Evolutionary conservation across 2,888 invertebrate genomes (phyloP).

Genomic region (Calliphora vomitoria): DNA sequence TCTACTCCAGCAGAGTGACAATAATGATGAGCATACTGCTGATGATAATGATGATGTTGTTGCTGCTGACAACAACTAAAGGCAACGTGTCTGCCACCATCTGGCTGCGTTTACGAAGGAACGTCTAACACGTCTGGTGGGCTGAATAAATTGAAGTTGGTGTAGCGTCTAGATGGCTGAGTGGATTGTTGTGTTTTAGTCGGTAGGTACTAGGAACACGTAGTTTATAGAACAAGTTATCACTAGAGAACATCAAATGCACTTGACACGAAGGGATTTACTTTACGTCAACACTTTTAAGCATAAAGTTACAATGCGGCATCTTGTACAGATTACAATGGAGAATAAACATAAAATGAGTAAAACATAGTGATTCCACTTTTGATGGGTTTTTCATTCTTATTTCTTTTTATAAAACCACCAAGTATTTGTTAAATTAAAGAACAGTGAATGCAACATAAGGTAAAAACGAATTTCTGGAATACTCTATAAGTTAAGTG

Average conservation of each 20-base stretch:
- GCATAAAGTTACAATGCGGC: slow-evolving; percentile 62
- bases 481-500: background rate
- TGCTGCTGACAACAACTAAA: slow-evolving; percentile 36
- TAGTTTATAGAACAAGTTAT: slow-evolving; percentile 52
- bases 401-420: background rate
- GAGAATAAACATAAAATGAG: background rate
- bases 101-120: background rate
- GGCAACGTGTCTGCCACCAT: slow-evolving; percentile 26
- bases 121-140: background rate
- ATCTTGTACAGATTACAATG: slow-evolving; percentile 55
- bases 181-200: slow-evolving; percentile 22
- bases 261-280: slow-evolving; percentile 72
- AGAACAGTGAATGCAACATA: background rate
- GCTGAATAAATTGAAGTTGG: background rate
- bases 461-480: background rate
- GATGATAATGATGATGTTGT: slow-evolving; percentile 31
- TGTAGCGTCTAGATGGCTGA: slow-evolving; percentile 10
- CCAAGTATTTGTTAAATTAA: background rate
- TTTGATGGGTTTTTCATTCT: background rate
- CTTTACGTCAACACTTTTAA: slow-evolving; percentile 64
- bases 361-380: slow-evolving; percentile 18
- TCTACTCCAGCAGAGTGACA: background rate
- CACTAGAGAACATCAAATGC: slow-evolving; percentile 66
- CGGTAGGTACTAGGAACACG: slow-evolving; percentile 20
- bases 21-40: slow-evolving; percentile 26